Evolutionary conservation across 2,888 invertebrate genomes (phyloP).

Genomic region (Lycia hirtaria): DNA sequence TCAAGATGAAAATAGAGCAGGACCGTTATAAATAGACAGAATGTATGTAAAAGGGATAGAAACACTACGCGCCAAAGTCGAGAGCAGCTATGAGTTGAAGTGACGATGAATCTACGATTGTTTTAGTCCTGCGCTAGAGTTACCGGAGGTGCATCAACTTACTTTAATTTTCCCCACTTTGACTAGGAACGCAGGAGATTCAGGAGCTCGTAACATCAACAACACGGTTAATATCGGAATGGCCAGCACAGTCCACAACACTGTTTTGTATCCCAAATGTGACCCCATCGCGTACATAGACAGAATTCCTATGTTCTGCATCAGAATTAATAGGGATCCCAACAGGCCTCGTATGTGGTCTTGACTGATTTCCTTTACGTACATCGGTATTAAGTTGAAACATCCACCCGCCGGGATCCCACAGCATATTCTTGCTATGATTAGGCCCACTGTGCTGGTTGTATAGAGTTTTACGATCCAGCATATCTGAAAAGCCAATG

Average conservation of each 20-base stretch:
- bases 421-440: constrained; percentile 57
- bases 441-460: constrained; percentile 49
- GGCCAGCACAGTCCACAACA: constrained; percentile 56
- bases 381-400: constrained; percentile 64
- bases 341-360: constrained; percentile 63
- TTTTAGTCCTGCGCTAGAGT: no score
- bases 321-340: constrained; percentile 58
- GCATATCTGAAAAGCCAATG: constrained; percentile 59
- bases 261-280: constrained; percentile 58
- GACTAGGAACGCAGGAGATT: constrained; percentile 69
- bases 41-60: no score
- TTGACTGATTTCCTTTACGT: constrained; percentile 69
- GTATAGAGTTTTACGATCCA: constrained; percentile 63
- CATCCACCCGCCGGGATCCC: constrained; percentile 66
- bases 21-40: no score
- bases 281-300: constrained; percentile 65
- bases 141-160: constrained; percentile 29
- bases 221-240: constrained; percentile 56
- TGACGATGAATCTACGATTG: no score
- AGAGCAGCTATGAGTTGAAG: no score
- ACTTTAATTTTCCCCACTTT: constrained; percentile 64
- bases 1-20: no score
- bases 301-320: constrained; percentile 62
- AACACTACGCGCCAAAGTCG: no score
- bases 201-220: constrained; percentile 63